These are phyloP conservation scores for Cassiopea xamachana DNA, from an alignment of 30 jellyfish, hydroid and myxozoan genomes.

Conservation along the genomic window DNA sequence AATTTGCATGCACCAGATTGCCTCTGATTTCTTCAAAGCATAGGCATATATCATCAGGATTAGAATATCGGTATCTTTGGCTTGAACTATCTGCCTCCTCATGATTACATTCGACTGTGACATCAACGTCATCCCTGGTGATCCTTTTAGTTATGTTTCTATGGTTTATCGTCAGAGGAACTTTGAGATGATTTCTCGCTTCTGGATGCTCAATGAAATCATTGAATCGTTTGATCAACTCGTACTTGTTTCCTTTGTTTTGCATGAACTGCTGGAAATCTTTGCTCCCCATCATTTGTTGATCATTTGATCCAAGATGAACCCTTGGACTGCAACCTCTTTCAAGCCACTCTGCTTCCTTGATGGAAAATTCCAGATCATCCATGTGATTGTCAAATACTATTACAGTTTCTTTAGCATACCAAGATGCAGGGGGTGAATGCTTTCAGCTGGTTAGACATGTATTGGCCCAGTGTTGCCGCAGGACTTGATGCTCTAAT, in stretches of 20 bases:
- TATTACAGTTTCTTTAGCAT: constrained; percentile 48
- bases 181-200: constrained; percentile 56
- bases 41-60: constrained; percentile 52
- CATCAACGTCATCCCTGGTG: constrained; percentile 53
- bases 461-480: constrained; percentile 64
- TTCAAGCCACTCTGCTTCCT: constrained; percentile 58
- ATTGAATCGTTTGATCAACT: constrained; percentile 50
- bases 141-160: constrained; percentile 46
- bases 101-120: constrained; percentile 59
- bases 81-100: constrained; percentile 62
- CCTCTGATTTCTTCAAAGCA: constrained; percentile 57
- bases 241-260: constrained; percentile 60
- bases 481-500: constrained; percentile 65
- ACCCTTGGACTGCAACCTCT: constrained; percentile 74
- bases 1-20: constrained; percentile 65
- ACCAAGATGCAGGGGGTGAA: constrained; percentile 61
- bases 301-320: constrained; percentile 69
- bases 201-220: constrained; percentile 65
- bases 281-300: constrained; percentile 41
- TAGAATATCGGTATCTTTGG: constrained; percentile 61
- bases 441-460: constrained; percentile 66
- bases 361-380: constrained; percentile 54
- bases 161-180: constrained; percentile 64
- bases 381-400: constrained; percentile 64
- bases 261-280: constrained; percentile 56